Conservation (phyloP, 1,140 invertebrate genomes). For the Drosophila ambigua region DNA sequence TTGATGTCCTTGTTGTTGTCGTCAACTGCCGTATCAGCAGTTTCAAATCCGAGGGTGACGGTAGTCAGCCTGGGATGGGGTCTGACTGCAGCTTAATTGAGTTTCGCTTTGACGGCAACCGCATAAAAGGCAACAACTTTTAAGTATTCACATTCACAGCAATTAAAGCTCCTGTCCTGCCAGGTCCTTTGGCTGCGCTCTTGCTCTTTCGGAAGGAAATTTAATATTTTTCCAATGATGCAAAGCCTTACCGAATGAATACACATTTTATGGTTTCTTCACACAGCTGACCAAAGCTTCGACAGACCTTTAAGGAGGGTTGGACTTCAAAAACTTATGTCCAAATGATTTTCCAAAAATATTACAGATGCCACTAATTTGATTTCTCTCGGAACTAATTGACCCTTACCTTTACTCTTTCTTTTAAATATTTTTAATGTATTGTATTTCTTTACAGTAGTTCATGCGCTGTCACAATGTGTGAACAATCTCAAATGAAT, state of each 20-base stretch:
- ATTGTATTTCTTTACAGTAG: no score
- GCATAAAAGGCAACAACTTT: constrained; percentile 79
- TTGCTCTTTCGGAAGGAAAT: constrained; percentile 47
- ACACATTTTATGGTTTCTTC: constrained; percentile 60
- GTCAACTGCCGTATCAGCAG: constrained; percentile 72
- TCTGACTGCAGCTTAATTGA: constrained; percentile 72
- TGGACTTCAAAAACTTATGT: neutral
- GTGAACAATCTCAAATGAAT: no score
- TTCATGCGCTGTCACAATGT: no score
- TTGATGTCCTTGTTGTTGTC: constrained; percentile 69
- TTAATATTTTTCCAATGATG: constrained; percentile 76
- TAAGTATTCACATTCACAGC: constrained; percentile 76
- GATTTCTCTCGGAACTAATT: neutral
- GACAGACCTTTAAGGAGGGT: neutral
- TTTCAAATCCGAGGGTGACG: constrained; percentile 60
- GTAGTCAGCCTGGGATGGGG: neutral
- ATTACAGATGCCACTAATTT: neutral
- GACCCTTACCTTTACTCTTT: no score
- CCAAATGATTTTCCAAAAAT: neutral
- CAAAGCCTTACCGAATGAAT: constrained; percentile 34
- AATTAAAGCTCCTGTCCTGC: constrained; percentile 62
- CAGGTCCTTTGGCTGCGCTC: constrained; percentile 1
- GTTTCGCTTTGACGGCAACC: constrained; percentile 82
- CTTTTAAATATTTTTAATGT: no score
- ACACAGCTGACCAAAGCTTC: constrained; percentile 52